Percentiles rank a stretch among this genome's conserved stretches.
phyloP scores from a whole-genome alignment of 2,113 vertebrate genomes.

The Stigmatopora argus region DNA sequence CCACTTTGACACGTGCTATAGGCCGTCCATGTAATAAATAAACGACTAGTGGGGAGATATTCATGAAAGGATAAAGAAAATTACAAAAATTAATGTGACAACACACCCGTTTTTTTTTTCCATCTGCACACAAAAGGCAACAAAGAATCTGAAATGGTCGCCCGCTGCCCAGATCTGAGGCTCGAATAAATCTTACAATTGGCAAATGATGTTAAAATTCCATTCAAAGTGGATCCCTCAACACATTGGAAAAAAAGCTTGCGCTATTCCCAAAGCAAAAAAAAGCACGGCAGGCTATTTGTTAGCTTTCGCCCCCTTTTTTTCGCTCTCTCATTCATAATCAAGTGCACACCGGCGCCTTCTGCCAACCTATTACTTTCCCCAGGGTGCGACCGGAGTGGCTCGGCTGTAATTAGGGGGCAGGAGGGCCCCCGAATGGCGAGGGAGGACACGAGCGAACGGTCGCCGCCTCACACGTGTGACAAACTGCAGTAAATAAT shows the following conservation, averaged over 20 bases:
- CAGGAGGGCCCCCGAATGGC: constrained; percentile 2
- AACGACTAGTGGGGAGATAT: too few species aligned
- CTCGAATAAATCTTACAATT: neutral
- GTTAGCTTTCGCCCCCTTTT: neutral
- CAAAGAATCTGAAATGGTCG: neutral
- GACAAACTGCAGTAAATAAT: neutral
- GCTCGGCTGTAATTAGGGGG: neutral
- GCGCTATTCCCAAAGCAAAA: neutral
- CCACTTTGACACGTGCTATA: too few species aligned
- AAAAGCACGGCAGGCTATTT: constrained; percentile 1
- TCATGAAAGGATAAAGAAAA: too few species aligned
- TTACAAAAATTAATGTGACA: neutral
- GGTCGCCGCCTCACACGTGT: neutral
- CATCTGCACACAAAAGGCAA: neutral
- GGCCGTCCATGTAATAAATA: too few species aligned
- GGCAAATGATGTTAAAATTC: neutral
- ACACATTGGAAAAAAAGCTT: neutral
- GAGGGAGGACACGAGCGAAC: neutral
- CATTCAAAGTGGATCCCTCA: neutral
- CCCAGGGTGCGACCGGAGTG: neutral
- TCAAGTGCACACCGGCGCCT: neutral
- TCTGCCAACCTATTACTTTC: neutral
- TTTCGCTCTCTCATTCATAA: neutral
- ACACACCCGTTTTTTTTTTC: neutral
- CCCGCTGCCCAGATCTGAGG: neutral